A percentile compares a stretch with the other conserved stretches of the same genome.
These are phyloP conservation scores for Pholis gunnellus DNA, from an alignment of 2,113 vertebrate genomes.

Conservation along the genomic window DNA sequence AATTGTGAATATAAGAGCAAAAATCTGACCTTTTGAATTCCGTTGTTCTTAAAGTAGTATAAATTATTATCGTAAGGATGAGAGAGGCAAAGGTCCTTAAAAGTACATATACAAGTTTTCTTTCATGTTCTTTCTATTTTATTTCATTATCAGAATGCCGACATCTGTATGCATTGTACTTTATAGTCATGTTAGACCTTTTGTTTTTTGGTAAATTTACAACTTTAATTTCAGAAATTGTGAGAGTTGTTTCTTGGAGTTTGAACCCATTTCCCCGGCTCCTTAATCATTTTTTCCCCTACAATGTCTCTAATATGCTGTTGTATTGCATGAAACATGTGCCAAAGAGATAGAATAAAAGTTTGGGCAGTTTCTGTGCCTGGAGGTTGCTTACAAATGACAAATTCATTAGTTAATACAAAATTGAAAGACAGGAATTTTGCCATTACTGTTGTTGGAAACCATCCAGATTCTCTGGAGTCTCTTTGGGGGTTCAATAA, in stretches of 20 bases:
- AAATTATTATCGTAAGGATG: background rate
- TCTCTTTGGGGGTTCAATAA: background rate
- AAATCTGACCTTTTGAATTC: background rate
- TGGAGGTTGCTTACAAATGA: background rate
- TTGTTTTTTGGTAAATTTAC: background rate
- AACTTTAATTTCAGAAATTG: background rate
- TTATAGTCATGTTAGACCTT: background rate
- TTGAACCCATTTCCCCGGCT: background rate
- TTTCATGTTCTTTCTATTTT: background rate
- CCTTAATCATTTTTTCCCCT: background rate
- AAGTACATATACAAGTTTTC: background rate
- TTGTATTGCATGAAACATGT: background rate
- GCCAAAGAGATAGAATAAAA: background rate
- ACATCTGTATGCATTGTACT: too few species aligned
- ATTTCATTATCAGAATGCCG: too few species aligned
- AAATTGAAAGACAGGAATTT: background rate
- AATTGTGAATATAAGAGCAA: background rate
- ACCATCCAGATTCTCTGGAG: background rate
- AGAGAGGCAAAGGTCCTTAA: background rate
- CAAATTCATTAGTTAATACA: background rate
- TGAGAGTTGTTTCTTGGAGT: background rate
- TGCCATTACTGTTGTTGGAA: background rate
- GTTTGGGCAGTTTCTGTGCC: background rate
- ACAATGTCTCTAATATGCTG: background rate
- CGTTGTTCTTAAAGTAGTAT: background rate